Base-by-base conservation (phyloP, 2,113 vertebrate genomes). In the Triplophysa dalaica region DNA sequence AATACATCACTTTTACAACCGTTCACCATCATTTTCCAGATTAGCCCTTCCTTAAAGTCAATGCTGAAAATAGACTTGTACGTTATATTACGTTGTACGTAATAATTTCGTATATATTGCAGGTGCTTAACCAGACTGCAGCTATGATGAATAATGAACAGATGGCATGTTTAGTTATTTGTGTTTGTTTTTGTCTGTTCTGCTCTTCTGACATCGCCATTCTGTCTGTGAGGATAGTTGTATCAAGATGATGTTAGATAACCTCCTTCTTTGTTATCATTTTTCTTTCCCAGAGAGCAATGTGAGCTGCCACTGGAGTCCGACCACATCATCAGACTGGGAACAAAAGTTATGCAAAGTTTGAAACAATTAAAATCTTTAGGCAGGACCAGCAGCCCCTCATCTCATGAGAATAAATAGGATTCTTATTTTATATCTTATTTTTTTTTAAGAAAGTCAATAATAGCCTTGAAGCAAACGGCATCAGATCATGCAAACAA, bases 361-460 rank as follows among this genome's bases (percentile, higher is more conserved):
- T 3, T 90, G 21, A 85, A 87, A 79, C 67, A 77, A 41, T 69
- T 93, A 81, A 92, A 86, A 85, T 63, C 67, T 75, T 83, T 90
- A 75, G 80, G 86, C 22, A 50, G 12, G 21, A 33, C 62, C 58
- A 78, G n/a, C 17, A 33, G 11, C 48, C 8, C 22, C n/a, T 17
- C 52, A 43, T 43, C 61, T 63, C 41, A 17, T 77, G 33, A 82
- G 21, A 21, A 68, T 61, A 69, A 75, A 69, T 64, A 52, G 48
- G 38, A 48, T 16, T 63, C 63, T 64, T 58, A 60, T n/a, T n/a
- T n/a, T n/a, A n/a, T n/a, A n/a, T n/a, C n/a, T n/a, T n/a, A n/a
- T n/a, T n/a, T n/a, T 33, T 45, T 0, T 11, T 11, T 10, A 45
- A 52, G 29, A 52, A 26, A 45, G 45, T 5, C 14, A 70, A 41